phyloP scores from a whole-genome alignment of 2,113 vertebrate genomes.

The Pelodiscus sinensis region DNA sequence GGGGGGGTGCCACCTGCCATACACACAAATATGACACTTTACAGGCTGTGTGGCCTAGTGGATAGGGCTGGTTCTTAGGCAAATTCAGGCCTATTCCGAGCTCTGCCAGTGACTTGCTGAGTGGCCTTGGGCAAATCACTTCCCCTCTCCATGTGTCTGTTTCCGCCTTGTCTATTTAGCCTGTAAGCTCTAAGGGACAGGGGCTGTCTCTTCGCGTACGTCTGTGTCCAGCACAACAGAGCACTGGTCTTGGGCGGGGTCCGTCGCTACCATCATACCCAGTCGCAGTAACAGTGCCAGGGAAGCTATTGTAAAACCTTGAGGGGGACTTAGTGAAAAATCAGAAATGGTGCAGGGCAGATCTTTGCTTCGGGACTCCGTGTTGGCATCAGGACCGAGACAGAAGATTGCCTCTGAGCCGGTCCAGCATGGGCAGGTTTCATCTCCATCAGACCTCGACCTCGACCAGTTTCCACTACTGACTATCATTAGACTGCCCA shows the following conservation, averaged over 20 bases:
- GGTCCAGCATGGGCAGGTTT: neutral
- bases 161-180: neutral
- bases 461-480: conserved; percentile 13
- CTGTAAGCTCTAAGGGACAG: neutral
- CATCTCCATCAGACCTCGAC: neutral
- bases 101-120: neutral
- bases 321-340: neutral
- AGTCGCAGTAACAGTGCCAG: neutral
- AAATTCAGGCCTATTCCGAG: neutral
- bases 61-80: neutral
- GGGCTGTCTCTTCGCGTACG: neutral
- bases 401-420: neutral
- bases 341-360: neutral
- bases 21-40: neutral
- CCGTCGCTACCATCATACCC: neutral
- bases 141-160: neutral
- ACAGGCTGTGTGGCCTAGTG: neutral
- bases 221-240: neutral
- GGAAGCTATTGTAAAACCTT: neutral
- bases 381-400: conserved; percentile 7
- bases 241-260: neutral
- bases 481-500: neutral
- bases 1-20: neutral
- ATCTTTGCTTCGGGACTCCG: conserved; percentile 2
- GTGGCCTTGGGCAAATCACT: neutral